Conservation (phyloP, 1,140 invertebrate species). For the Tetramorium alpestre region DNA sequence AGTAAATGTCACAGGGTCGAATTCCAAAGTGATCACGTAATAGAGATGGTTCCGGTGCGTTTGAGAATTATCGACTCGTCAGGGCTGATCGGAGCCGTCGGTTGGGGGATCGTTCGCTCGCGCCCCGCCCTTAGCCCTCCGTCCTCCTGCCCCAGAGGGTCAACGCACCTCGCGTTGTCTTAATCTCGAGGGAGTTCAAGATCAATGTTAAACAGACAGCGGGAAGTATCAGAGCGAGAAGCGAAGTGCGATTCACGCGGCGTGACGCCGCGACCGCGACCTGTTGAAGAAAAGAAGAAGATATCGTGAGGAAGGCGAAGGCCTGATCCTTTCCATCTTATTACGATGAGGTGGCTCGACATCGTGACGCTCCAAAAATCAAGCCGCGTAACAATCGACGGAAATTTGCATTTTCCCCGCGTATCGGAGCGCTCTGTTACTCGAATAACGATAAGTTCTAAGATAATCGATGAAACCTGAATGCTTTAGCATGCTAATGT, state of each 20-base stretch:
- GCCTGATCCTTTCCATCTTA: slow-evolving; percentile 18
- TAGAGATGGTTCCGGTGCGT: background rate
- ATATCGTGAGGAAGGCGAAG: slow-evolving; percentile 1
- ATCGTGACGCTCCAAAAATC: slow-evolving; percentile 11
- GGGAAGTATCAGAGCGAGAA: slow-evolving; percentile 45
- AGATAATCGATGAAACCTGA: background rate
- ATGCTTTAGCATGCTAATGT: background rate
- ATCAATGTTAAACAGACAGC: slow-evolving; percentile 29
- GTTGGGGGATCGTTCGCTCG: background rate
- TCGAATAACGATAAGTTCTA: background rate
- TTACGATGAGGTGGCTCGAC: background rate
- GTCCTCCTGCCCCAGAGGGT: background rate
- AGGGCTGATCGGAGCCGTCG: background rate
- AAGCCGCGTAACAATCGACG: background rate
- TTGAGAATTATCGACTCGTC: background rate
- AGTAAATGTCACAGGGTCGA: background rate
- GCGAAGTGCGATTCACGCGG: slow-evolving; percentile 22
- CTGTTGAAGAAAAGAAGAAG: slow-evolving; percentile 32
- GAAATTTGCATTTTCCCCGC: background rate
- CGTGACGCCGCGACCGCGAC: slow-evolving; percentile 39
- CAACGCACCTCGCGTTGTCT: background rate
- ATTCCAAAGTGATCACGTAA: background rate
- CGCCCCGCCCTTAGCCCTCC: too few relatives aligned
- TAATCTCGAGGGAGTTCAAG: slow-evolving; percentile 27
- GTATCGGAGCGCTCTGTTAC: background rate